Conservation (phyloP, 2,113 vertebrate genomes). For the Microtus ochrogaster region DNA sequence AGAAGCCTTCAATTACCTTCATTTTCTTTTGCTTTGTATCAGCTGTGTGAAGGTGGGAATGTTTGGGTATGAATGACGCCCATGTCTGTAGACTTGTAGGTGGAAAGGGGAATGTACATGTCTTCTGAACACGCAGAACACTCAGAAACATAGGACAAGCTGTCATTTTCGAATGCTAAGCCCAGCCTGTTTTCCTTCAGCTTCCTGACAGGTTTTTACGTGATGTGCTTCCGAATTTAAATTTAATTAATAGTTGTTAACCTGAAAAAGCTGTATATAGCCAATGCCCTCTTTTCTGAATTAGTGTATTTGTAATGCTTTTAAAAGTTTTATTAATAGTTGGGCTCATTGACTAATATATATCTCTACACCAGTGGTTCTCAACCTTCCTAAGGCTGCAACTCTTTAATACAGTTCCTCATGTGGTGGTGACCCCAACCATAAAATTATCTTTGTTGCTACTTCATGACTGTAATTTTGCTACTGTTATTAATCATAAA, state of each 20-base stretch:
- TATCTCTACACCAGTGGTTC: neutral
- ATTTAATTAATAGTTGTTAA: neutral
- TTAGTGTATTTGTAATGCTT: neutral
- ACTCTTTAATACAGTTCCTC: neutral
- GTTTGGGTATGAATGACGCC: neutral
- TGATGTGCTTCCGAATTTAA: slow-evolving; percentile 6
- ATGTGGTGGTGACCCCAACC: neutral
- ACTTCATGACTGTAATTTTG: neutral
- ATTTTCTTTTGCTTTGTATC: neutral
- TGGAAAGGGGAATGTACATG: neutral
- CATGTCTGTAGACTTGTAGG: neutral
- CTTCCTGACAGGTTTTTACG: neutral
- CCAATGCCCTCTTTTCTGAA: neutral
- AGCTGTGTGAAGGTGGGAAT: neutral
- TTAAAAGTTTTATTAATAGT: neutral
- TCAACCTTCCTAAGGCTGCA: neutral
- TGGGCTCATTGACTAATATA: neutral
- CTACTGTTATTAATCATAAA: neutral
- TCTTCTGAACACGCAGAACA: neutral
- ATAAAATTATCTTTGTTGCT: neutral
- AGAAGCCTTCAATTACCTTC: neutral
- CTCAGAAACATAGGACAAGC: neutral
- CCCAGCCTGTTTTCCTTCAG: neutral
- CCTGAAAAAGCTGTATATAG: neutral
- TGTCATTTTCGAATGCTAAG: neutral